A percentile compares a stretch with the other conserved stretches of the same genome.
phyloP scores from a whole-genome alignment of 2,113 vertebrate species.

The Andinoacara biseriatus region DNA sequence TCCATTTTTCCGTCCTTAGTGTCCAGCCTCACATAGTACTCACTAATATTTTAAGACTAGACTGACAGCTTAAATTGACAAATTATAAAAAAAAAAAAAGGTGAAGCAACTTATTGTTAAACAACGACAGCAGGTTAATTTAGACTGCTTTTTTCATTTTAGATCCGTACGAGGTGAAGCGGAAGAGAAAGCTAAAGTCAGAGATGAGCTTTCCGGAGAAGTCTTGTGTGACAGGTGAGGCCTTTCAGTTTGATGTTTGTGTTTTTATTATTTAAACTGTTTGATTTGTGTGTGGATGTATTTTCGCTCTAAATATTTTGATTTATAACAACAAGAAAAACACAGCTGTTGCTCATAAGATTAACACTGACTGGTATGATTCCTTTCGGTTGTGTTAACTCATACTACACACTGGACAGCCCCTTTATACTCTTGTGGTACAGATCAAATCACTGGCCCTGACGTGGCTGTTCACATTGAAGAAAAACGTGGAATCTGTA shows the following conservation, averaged over 20 bases:
- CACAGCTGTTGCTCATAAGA: not conserved
- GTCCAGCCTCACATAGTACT: not conserved
- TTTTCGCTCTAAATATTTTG: not conserved
- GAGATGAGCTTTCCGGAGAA: slow-evolving; percentile 71
- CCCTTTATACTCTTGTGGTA: not conserved
- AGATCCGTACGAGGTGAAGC: slow-evolving; percentile 83
- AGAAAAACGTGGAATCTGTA: not conserved
- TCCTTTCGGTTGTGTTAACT: too few relatives aligned
- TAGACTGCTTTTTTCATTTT: slow-evolving; percentile 22
- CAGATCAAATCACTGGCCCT: too few relatives aligned
- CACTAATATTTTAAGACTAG: too few relatives aligned
- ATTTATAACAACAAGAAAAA: not conserved
- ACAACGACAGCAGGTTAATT: not conserved
- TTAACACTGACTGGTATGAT: not conserved
- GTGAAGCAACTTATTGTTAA: not conserved
- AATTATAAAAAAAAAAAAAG: not conserved
- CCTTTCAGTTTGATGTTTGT: not conserved
- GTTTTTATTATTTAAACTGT: not conserved
- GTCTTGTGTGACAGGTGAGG: slow-evolving; percentile 67
- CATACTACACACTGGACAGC: too few relatives aligned
- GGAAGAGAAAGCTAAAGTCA: slow-evolving; percentile 78
- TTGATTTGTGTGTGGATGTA: rapidly evolving
- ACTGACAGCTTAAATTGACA: not conserved
- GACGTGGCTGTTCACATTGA: not conserved
- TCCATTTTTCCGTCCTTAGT: not conserved